Conservation (phyloP, 2,888 invertebrate species). For the Myopa testacea region DNA sequence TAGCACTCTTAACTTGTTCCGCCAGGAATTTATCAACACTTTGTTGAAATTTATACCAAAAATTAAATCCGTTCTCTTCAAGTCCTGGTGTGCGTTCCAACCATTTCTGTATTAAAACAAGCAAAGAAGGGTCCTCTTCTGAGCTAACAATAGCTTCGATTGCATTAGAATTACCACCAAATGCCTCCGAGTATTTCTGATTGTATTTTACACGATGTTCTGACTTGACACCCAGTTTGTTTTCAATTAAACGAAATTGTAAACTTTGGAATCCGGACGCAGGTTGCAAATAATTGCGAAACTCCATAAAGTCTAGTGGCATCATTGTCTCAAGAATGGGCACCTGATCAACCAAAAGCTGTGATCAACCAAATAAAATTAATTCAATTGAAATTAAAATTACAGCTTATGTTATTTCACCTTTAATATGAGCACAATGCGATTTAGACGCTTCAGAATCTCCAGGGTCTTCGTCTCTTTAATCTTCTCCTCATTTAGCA, state of each 20-base stretch:
- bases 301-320: slow-evolving; percentile 98
- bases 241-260: slow-evolving; percentile 95
- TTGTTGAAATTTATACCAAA: slow-evolving; percentile 91
- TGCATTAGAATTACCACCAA: slow-evolving; percentile 79
- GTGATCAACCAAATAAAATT: slow-evolving; percentile 42
- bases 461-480: slow-evolving; percentile 94
- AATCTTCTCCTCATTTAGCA: slow-evolving; percentile 80
- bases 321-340: slow-evolving; percentile 99
- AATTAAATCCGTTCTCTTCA: slow-evolving; percentile 86
- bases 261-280: slow-evolving; percentile 98
- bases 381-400: too few species aligned
- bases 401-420: slow-evolving; percentile 69
- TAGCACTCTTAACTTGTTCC: slow-evolving; percentile 75
- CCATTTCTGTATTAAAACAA: slow-evolving; percentile 91
- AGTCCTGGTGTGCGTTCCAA: slow-evolving; percentile 94
- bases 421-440: slow-evolving; percentile 92
- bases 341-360: slow-evolving; percentile 97
- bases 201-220: slow-evolving; percentile 94
- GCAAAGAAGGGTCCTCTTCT: slow-evolving; percentile 86
- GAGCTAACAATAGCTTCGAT: slow-evolving; percentile 75
- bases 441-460: slow-evolving; percentile 89
- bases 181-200: slow-evolving; percentile 89
- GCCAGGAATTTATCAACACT: slow-evolving; percentile 79
- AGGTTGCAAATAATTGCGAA: slow-evolving; percentile 90
- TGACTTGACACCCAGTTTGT: slow-evolving; percentile 85